Conservation (phyloP, 2,888 invertebrate species). For the Apodemia zela region DNA sequence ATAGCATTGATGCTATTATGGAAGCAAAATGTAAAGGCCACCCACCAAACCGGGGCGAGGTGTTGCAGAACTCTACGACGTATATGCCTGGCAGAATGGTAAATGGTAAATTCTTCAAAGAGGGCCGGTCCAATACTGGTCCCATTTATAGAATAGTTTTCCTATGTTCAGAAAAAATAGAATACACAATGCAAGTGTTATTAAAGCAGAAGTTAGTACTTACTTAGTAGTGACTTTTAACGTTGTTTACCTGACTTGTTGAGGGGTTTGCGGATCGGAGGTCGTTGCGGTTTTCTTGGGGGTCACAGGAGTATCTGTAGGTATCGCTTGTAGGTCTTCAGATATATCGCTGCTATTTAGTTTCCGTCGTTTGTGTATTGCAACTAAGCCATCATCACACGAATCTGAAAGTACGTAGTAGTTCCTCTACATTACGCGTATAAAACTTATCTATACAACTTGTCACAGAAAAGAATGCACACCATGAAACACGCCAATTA, state of each 20-base stretch:
- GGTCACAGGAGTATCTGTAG: slow-evolving; percentile 28
- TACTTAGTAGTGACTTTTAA: not conserved
- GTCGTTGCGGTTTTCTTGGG: slow-evolving; percentile 31
- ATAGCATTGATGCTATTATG: too few relatives aligned
- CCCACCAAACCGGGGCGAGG: too few relatives aligned
- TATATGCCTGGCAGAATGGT: too few relatives aligned
- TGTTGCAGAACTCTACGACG: too few relatives aligned
- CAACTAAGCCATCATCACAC: slow-evolving; percentile 38
- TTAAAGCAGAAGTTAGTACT: not conserved
- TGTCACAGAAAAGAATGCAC: too few relatives aligned
- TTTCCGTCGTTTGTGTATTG: slow-evolving; percentile 43
- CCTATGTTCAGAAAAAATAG: not conserved
- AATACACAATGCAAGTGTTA: not conserved
- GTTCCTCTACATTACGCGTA: too few relatives aligned
- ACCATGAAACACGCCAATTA: too few relatives aligned
- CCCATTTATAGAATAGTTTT: not conserved
- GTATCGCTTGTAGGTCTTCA: not conserved
- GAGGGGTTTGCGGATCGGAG: slow-evolving; percentile 22
- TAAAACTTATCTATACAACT: too few relatives aligned
- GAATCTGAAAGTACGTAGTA: slow-evolving; percentile 17
- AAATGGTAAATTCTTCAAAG: too few relatives aligned
- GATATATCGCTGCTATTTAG: not conserved
- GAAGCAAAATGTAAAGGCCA: too few relatives aligned
- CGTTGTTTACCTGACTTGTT: slow-evolving; percentile 36
- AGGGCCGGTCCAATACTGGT: not conserved